phyloP scores from a whole-genome alignment of 2,113 vertebrate species.

The Psammodynastes pulverulentus region DNA sequence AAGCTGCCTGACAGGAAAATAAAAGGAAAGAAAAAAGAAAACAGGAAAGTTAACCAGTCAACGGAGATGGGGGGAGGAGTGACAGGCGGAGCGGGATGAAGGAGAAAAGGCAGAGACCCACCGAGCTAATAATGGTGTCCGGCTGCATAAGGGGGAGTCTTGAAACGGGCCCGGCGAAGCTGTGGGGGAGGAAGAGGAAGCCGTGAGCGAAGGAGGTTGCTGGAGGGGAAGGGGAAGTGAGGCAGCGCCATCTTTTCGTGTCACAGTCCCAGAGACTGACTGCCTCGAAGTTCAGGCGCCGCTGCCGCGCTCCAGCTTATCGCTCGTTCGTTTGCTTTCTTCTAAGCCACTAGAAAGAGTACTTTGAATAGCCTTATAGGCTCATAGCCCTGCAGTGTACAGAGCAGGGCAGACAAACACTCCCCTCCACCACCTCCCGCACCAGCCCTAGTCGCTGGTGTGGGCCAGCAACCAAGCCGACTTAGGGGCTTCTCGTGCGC shows the following conservation, averaged over 20 bases:
- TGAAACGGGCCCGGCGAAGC: slow-evolving; percentile 52
- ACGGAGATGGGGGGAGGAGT: slow-evolving; percentile 39
- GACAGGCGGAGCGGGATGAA: slow-evolving; percentile 50
- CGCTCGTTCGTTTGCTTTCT: slow-evolving; percentile 63
- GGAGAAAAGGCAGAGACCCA: slow-evolving; percentile 51
- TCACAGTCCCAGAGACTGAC: slow-evolving; percentile 71
- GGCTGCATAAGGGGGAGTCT: slow-evolving; percentile 21
- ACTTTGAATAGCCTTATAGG: slow-evolving; percentile 72
- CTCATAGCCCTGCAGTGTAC: slow-evolving; percentile 38
- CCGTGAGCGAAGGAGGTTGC: slow-evolving; percentile 43
- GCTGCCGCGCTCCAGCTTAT: slow-evolving; percentile 23
- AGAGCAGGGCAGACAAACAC: not conserved
- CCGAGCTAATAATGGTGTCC: slow-evolving; percentile 59
- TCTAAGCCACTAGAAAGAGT: slow-evolving; percentile 67
- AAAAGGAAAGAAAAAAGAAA: slow-evolving; percentile 54
- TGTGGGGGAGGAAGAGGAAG: slow-evolving; percentile 69
- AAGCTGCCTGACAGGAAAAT: slow-evolving; percentile 54
- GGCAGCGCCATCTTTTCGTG: slow-evolving; percentile 78
- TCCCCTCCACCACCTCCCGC: not conserved
- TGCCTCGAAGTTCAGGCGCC: slow-evolving; percentile 57
- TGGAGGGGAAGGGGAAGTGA: slow-evolving; percentile 63
- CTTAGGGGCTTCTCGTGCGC: slow-evolving; percentile 28
- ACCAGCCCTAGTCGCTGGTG: not conserved
- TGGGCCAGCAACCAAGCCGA: not conserved
- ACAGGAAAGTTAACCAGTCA: not conserved